Conservation (phyloP, 2,797 vertebrate genomes). For the Percopsis omiscomaycus region DNA sequence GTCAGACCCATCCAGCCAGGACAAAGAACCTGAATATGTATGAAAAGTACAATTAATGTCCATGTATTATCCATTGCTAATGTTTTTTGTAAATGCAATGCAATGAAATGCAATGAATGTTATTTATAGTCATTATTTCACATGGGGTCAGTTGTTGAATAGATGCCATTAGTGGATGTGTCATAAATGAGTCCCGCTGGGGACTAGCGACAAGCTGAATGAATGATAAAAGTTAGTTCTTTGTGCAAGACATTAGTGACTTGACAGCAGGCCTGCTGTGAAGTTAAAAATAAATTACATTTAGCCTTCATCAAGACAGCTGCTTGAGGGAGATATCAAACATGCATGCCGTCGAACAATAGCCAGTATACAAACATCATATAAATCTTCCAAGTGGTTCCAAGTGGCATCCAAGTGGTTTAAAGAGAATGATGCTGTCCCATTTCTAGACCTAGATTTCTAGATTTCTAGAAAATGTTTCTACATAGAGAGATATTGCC, state of each 20-base stretch:
- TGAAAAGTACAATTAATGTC: background rate
- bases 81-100: constrained; percentile 11
- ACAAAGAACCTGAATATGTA: constrained; percentile 73
- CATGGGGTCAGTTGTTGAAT: too few relatives aligned
- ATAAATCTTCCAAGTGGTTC: constrained; percentile 23
- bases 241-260: constrained; percentile 35
- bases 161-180: too few relatives aligned
- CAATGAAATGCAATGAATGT: background rate
- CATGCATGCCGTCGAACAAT: constrained; percentile 10
- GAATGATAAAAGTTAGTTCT: constrained; percentile 25
- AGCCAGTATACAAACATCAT: constrained; percentile 26
- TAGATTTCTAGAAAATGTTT: too few relatives aligned
- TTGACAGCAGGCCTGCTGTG: constrained; percentile 37
- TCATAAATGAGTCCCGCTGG: background rate
- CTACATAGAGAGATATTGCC: too few relatives aligned
- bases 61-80: background rate
- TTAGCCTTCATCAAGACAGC: constrained; percentile 34
- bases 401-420: constrained; percentile 24
- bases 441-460: too few relatives aligned
- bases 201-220: constrained; percentile 16
- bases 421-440: too few relatives aligned
- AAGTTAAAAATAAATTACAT: constrained; percentile 23
- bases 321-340: constrained; percentile 54
- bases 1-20: constrained; percentile 88
- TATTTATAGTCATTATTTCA: too few relatives aligned